A percentile compares a stretch with the other conserved stretches of the same genome.
phyloP scores from a whole-genome alignment of 1,140 invertebrate genomes.

The Bathynomus jamesi region DNA sequence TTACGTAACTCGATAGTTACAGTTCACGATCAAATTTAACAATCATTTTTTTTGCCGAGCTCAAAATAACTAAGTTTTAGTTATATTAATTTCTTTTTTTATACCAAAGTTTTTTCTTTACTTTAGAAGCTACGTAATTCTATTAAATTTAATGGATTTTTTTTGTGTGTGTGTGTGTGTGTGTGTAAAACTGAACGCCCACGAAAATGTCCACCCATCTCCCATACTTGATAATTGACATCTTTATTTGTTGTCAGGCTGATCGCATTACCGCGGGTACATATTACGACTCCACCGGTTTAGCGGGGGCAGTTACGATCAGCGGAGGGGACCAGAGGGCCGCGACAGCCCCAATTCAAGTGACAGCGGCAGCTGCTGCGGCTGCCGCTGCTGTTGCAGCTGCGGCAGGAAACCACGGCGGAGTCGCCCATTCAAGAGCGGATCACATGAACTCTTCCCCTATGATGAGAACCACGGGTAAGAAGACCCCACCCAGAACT shows the following conservation, averaged over 20 bases:
- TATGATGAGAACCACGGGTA: constrained; percentile 36
- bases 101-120: too few species aligned
- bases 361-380: constrained; percentile 26
- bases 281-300: constrained; percentile 28
- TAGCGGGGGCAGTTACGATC: constrained; percentile 25
- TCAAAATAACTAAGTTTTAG: too few species aligned
- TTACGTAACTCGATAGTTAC: too few species aligned
- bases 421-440: constrained; percentile 19
- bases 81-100: too few species aligned
- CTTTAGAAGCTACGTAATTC: not conserved
- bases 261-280: constrained; percentile 28
- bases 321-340: constrained; percentile 25
- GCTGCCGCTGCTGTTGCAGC: constrained; percentile 28
- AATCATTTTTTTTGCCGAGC: too few species aligned
- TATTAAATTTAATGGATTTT: not conserved
- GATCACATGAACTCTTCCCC: constrained; percentile 33
- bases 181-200: too few species aligned
- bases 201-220: too few species aligned
- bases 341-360: constrained; percentile 26
- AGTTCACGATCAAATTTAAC: too few species aligned
- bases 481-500: too few species aligned
- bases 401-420: constrained; percentile 15
- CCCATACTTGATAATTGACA: too few species aligned
- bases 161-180: not conserved
- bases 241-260: constrained; percentile 13